phyloP scores from a whole-genome alignment of 2,888 invertebrate genomes.

The Tridacna gigas region DNA sequence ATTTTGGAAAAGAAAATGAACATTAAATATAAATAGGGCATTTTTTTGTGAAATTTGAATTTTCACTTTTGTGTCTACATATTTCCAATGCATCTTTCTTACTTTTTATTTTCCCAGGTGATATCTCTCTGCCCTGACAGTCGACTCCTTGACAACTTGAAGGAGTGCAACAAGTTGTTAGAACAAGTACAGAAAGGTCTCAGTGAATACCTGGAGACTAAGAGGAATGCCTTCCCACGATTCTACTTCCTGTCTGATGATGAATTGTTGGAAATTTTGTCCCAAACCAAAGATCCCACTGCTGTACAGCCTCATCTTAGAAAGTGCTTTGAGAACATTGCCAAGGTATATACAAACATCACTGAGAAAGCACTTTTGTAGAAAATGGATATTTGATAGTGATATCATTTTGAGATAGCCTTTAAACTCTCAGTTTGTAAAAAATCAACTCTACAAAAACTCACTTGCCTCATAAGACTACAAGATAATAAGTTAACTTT shows the following conservation, averaged over 20 bases:
- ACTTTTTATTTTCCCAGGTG: conserved; percentile 74
- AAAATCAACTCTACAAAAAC: too few relatives aligned
- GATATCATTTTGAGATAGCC: too few relatives aligned
- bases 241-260: conserved; percentile 86
- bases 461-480: too few relatives aligned
- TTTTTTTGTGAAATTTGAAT: too few relatives aligned
- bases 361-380: too few relatives aligned
- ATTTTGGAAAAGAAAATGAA: too few relatives aligned
- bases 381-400: too few relatives aligned
- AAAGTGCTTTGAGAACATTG: conserved; percentile 93
- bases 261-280: conserved; percentile 85
- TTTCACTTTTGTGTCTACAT: too few relatives aligned
- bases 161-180: conserved; percentile 88
- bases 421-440: background rate
- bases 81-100: too few relatives aligned
- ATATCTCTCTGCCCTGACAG: conserved; percentile 85
- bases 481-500: too few relatives aligned
- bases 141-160: conserved; percentile 89
- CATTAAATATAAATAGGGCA: too few relatives aligned
- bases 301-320: conserved; percentile 88
- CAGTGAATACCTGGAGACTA: conserved; percentile 85
- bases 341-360: conserved; percentile 74
- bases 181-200: conserved; percentile 85
- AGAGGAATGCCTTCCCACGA: conserved; percentile 86
- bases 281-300: conserved; percentile 85